phyloP scores from a whole-genome alignment of 2,888 invertebrate species.

The Eretmocerus hayati region DNA sequence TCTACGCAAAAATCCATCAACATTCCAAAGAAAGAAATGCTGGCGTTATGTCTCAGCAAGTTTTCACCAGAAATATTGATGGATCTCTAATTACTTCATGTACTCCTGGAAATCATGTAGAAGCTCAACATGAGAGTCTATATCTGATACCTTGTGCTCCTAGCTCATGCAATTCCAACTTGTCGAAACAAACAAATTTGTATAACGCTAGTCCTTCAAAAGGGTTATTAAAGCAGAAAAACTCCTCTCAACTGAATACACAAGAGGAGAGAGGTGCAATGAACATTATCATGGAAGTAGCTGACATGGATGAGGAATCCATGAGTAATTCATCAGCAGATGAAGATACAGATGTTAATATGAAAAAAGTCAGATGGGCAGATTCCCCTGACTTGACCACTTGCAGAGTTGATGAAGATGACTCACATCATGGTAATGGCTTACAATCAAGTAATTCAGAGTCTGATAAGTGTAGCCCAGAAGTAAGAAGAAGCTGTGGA shows the following conservation, averaged over 20 bases:
- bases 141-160: constrained; percentile 17
- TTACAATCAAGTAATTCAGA: constrained; percentile 10
- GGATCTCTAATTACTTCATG: constrained; percentile 16
- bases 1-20: constrained; percentile 11
- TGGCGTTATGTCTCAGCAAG: constrained; percentile 29
- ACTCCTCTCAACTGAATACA: constrained; percentile 27
- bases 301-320: background rate
- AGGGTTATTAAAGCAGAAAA: constrained; percentile 29
- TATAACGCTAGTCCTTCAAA: constrained; percentile 40
- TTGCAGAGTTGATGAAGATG: too few species aligned
- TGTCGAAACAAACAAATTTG: constrained; percentile 40
- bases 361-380: constrained; percentile 20
- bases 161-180: constrained; percentile 37
- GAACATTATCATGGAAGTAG: background rate
- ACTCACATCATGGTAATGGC: too few species aligned
- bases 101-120: too few species aligned
- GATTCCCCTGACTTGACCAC: constrained; percentile 10
- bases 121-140: constrained; percentile 7
- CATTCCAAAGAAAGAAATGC: constrained; percentile 18
- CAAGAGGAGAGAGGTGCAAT: constrained; percentile 17
- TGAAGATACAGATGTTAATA: constrained; percentile 10
- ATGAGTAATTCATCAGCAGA: background rate
- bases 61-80: constrained; percentile 26
- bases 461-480: constrained; percentile 15
- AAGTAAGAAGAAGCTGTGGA: too few species aligned